These are phyloP conservation scores for Oligia strigilis DNA, from an alignment of 2,888 invertebrate species.

Conservation along the genomic window DNA sequence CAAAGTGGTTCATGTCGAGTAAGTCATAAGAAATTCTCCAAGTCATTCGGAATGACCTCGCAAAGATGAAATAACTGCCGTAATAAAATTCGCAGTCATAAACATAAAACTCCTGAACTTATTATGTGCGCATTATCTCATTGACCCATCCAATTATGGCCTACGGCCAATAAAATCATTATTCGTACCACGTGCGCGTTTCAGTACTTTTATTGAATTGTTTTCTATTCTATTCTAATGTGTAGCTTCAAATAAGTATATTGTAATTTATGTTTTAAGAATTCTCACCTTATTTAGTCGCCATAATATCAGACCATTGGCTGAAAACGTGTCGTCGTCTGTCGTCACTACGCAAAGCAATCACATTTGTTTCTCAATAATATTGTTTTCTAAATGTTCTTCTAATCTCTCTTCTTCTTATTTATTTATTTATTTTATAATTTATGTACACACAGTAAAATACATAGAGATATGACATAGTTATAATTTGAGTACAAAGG, in stretches of 20 bases:
- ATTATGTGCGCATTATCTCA: constrained; percentile 67
- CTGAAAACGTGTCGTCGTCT: neutral
- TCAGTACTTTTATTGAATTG: constrained; percentile 47
- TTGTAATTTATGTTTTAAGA: neutral
- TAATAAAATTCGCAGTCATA: constrained; percentile 56
- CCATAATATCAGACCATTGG: neutral
- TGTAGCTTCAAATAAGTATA: neutral
- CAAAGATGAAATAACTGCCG: constrained; percentile 53
- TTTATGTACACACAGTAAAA: too few relatives aligned
- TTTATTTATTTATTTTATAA: too few relatives aligned
- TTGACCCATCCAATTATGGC: constrained; percentile 69
- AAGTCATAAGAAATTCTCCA: constrained; percentile 24
- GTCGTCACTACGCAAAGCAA: neutral
- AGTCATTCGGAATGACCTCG: constrained; percentile 43
- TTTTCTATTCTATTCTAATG: constrained; percentile 60
- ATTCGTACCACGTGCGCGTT: constrained; percentile 50
- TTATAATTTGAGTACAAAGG: too few relatives aligned
- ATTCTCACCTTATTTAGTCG: neutral
- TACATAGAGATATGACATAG: too few relatives aligned
- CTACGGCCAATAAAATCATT: constrained; percentile 61
- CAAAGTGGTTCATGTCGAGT: neutral
- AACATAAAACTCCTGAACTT: constrained; percentile 55
- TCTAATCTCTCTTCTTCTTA: neutral
- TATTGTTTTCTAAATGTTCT: neutral
- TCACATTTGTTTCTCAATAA: neutral